Base-by-base conservation (phyloP, 2,888 invertebrate genomes). In the Acanthosepion pharaonis region DNA sequence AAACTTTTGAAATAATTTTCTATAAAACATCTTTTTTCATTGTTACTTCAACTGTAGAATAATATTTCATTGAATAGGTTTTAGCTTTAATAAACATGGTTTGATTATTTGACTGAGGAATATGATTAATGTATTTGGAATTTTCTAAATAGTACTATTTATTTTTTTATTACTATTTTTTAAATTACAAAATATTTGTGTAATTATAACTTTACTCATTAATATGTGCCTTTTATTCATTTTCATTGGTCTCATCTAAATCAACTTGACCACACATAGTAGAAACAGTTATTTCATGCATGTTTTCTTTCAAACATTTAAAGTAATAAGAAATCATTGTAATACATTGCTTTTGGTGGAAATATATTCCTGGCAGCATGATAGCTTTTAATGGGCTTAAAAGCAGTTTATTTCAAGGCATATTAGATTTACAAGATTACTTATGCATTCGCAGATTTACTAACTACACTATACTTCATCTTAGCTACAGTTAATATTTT, bases 401-500 rank as follows among this genome's bases (percentile, higher is more conserved):
- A 78, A 78, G 78, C 78, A 78, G 78, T n/a, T 78, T 78, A 78
- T 33, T 78, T n/a, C 78, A 33, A n/a, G 78, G 9, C 78, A n/a
- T 33, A 78, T 9, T 59, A 59, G 59, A 59, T 20, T 59, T 20
- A 59, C 59, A 59, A 59, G 20, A 59, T 59, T 59, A 59, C 59
- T 59, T 59, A 59, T 59, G 59, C 59, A 78, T n/a, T n/a, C 2
- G 33, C n/a, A 78, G 33, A 33, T 78, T 78, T 78, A 78, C 78
- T 78, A 78, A 78, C 78, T 78, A 78, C n/a, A 78, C 11, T 78
- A 78, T 78, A 78, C n/a, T 78, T 78, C 78, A 78, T 78, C n/a
- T 78, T n/a, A 15, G 78, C n/a, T 78, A 78, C 78, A 33, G 78
- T 78, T 78, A 33, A 78, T 78, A 78, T 78, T 78, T 55, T 8